Evolutionary conservation across 2,113 vertebrate species (phyloP).

Genomic region (Oryzias melastigma): DNA sequence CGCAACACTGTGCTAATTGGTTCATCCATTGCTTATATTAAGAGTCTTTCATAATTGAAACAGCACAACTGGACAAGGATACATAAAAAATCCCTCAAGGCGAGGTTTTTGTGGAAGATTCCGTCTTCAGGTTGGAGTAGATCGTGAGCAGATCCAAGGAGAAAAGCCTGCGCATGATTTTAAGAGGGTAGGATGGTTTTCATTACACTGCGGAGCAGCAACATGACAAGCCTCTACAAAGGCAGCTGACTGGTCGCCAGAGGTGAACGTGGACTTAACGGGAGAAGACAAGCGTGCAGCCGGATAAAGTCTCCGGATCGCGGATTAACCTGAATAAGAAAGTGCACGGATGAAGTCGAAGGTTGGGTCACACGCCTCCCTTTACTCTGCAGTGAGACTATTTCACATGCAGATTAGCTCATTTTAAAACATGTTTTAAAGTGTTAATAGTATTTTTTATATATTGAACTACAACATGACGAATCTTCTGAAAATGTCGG

Average conservation of each 20-base stretch:
- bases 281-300: constrained; percentile 1
- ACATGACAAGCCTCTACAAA: neutral
- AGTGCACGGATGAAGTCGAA: neutral
- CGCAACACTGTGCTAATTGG: too few species aligned
- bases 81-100: too few species aligned
- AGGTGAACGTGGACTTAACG: neutral
- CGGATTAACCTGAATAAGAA: neutral
- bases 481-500: too few species aligned
- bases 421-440: neutral
- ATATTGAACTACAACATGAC: too few species aligned
- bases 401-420: neutral
- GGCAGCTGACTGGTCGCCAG: constrained; percentile 13
- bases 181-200: constrained; percentile 12
- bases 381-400: neutral
- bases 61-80: too few species aligned
- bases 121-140: neutral
- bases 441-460: too few species aligned
- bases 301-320: neutral
- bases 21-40: too few species aligned
- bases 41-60: too few species aligned
- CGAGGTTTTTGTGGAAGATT: too few species aligned
- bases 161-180: constrained; percentile 16
- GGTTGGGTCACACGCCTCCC: neutral
- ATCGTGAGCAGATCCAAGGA: neutral
- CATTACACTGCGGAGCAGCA: constrained; percentile 1